Percentiles rank a stretch among this genome's conserved stretches.
phyloP scores from a whole-genome alignment of 2,113 vertebrate species.

The Smithornis capensis region DNA sequence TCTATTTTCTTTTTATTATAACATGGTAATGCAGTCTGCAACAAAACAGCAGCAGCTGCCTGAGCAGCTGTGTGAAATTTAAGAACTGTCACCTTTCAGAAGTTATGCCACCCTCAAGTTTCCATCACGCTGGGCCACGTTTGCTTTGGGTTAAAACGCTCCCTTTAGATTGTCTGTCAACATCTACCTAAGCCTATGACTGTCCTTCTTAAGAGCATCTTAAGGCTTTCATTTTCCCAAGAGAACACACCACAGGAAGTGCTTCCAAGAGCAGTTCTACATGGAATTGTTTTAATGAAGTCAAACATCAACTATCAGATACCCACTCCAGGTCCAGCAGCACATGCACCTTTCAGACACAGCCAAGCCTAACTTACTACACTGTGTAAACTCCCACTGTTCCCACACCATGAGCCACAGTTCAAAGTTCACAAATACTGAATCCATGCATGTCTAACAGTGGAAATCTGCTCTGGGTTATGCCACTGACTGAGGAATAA shows the following conservation, averaged over 20 bases:
- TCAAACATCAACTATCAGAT: background rate
- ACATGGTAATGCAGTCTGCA: background rate
- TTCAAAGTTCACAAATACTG: background rate
- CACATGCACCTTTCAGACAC: background rate
- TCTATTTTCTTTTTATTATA: background rate
- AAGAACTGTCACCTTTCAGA: background rate
- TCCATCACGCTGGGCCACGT: rapidly evolving
- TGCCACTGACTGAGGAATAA: background rate
- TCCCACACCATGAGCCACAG: background rate
- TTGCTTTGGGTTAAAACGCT: background rate
- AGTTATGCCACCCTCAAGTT: background rate
- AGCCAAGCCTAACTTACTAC: background rate
- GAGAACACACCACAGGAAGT: background rate
- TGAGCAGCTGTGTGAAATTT: background rate
- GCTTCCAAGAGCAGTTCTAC: background rate
- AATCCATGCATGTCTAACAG: background rate
- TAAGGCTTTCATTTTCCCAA: background rate
- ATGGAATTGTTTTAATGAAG: background rate
- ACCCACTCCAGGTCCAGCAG: background rate
- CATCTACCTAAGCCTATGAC: background rate
- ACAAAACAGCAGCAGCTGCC: background rate
- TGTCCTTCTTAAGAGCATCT: background rate
- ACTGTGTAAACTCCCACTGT: rapidly evolving
- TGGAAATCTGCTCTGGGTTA: background rate
- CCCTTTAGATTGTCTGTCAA: background rate